phyloP scores from a whole-genome alignment of 2,113 vertebrate species.

The Serranochromis macrocephalus region DNA sequence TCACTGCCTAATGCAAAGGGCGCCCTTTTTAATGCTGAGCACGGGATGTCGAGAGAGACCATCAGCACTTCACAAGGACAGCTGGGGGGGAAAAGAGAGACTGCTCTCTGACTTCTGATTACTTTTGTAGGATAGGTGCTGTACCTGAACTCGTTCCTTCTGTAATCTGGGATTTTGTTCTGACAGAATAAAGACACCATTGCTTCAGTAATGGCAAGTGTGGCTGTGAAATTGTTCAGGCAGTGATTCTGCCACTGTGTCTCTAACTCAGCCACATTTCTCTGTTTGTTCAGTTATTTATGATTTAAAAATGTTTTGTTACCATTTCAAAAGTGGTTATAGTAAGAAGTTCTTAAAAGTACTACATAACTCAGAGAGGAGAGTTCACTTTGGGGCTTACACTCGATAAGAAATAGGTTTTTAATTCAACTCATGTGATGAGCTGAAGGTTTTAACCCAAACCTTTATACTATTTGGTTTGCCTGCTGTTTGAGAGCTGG shows the following conservation, averaged over 20 bases:
- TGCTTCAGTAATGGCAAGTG: neutral
- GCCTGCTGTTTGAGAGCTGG: neutral
- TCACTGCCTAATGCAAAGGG: neutral
- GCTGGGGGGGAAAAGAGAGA: neutral
- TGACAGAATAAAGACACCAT: neutral
- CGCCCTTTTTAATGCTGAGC: neutral
- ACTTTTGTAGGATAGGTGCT: neutral
- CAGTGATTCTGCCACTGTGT: neutral
- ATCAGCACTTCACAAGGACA: neutral
- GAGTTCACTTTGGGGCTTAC: neutral
- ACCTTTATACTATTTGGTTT: neutral
- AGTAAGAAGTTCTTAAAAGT: neutral
- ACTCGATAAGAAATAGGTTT: neutral
- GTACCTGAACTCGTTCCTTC: neutral
- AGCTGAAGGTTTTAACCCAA: neutral
- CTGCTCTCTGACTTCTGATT: neutral
- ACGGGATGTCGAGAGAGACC: neutral
- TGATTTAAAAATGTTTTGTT: neutral
- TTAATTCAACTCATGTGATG: neutral
- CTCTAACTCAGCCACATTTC: neutral
- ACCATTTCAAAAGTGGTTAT: neutral
- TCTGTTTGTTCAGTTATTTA: neutral
- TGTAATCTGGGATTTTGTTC: neutral
- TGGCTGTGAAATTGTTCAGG: neutral
- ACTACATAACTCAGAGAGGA: neutral